These are phyloP conservation scores for Drosophila tropicalis DNA, from an alignment of 1,140 invertebrate genomes.

Conservation along the genomic window DNA sequence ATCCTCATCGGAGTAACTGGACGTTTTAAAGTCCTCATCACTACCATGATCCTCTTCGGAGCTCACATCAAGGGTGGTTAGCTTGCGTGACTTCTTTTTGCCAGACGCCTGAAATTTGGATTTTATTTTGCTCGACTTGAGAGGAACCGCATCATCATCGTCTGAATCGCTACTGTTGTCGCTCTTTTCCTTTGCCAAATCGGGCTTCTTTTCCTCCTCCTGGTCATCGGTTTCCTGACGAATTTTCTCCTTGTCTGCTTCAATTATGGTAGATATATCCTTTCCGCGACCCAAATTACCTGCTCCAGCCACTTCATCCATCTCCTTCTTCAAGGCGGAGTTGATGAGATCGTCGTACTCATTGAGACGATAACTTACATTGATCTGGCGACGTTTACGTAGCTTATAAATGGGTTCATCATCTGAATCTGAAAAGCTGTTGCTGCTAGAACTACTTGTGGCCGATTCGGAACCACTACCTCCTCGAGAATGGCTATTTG, in stretches of 20 bases:
- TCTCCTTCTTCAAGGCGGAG: constrained; percentile 93
- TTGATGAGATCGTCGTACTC: constrained; percentile 97
- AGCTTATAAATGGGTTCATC: constrained; percentile 92
- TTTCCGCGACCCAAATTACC: constrained; percentile 93
- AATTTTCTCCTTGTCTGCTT: constrained; percentile 89
- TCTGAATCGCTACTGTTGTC: constrained; percentile 39
- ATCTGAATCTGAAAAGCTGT: constrained; percentile 85
- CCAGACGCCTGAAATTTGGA: constrained; percentile 62
- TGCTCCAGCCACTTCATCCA: constrained; percentile 89
- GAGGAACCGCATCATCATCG: constrained; percentile 52
- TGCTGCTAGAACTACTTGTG: constrained; percentile 68
- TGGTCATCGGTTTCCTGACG: constrained; percentile 73
- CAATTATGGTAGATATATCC: constrained; percentile 94
- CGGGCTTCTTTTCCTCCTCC: constrained; percentile 84
- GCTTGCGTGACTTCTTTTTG: constrained; percentile 88
- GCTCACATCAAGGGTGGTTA: constrained; percentile 92
- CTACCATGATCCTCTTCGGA: constrained; percentile 92
- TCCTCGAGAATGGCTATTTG: constrained; percentile 40
- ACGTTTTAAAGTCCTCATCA: constrained; percentile 93
- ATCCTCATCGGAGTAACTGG: constrained; percentile 78
- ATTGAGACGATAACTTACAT: constrained; percentile 93
- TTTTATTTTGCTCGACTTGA: constrained; percentile 57
- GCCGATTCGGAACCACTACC: constrained; percentile 30
- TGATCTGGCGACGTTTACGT: constrained; percentile 88
- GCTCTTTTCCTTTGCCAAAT: constrained; percentile 32